These are phyloP conservation scores for Melanostoma mellinum DNA, from an alignment of 2,888 invertebrate species.

Conservation along the genomic window DNA sequence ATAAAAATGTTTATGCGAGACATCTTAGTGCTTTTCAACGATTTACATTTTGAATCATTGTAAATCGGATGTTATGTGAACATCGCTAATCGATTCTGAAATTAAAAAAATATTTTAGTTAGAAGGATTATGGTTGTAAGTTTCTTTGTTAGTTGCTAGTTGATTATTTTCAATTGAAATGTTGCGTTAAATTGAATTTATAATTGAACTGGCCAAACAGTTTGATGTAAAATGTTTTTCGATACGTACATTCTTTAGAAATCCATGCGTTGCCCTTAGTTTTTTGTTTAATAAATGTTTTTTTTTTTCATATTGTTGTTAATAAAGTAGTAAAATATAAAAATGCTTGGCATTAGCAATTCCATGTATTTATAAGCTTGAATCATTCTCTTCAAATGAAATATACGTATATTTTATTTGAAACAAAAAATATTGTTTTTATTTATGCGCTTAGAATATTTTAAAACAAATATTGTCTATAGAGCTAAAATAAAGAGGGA, in stretches of 20 bases:
- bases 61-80: slow-evolving; percentile 40
- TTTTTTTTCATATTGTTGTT: too few relatives aligned
- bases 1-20: slow-evolving; percentile 59
- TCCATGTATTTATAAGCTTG: neutral
- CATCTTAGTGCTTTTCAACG: slow-evolving; percentile 25
- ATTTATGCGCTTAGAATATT: slow-evolving; percentile 42
- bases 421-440: neutral
- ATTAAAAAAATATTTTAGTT: neutral
- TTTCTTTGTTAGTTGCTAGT: neutral
- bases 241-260: slow-evolving; percentile 27
- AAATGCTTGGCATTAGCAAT: too few relatives aligned
- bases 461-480: slow-evolving; percentile 36
- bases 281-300: neutral
- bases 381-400: slow-evolving; percentile 4
- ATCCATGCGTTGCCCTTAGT: slow-evolving; percentile 1
- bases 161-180: neutral
- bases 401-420: slow-evolving; percentile 11
- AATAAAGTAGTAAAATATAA: too few relatives aligned
- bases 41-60: slow-evolving; percentile 37
- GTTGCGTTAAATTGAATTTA: slow-evolving; percentile 15
- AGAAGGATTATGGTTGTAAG: neutral
- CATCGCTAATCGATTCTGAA: slow-evolving; percentile 68
- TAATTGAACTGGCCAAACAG: neutral
- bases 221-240: neutral
- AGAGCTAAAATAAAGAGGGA: slow-evolving; percentile 22